These are phyloP conservation scores for Amblyopsis hoosieri DNA, from an alignment of 2,797 vertebrate species.

Conservation along the genomic window DNA sequence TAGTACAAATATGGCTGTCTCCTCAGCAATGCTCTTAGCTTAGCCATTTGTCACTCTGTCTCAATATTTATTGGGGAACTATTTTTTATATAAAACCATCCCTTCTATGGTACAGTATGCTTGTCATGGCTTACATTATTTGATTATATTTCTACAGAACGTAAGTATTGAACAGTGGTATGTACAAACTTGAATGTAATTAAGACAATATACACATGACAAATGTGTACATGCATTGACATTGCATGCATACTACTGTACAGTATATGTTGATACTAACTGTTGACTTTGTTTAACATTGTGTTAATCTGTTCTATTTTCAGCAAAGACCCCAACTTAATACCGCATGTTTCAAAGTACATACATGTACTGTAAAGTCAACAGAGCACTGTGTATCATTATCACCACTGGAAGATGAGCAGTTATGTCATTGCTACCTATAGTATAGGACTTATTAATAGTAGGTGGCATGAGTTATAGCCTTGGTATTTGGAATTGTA, in stretches of 20 bases:
- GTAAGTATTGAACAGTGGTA: not conserved
- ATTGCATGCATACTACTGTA: not conserved
- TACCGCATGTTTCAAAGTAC: conserved; percentile 35
- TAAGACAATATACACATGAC: no score
- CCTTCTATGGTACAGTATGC: conserved; percentile 14
- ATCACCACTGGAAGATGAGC: conserved; percentile 63
- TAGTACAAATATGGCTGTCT: conserved; percentile 76
- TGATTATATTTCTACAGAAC: not conserved
- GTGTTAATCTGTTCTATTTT: conserved; percentile 43
- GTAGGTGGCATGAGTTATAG: conserved; percentile 35
- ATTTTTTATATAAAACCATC: conserved; percentile 60
- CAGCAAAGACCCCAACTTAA: conserved; percentile 23
- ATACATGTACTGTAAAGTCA: conserved; percentile 52
- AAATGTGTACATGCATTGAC: not conserved
- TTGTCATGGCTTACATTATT: not conserved
- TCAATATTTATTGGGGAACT: conserved; percentile 58
- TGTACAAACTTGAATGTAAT: no score
- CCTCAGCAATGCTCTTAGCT: conserved; percentile 65
- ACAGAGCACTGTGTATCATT: conserved; percentile 52
- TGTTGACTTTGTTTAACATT: not conserved
- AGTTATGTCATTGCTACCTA: conserved; percentile 56
- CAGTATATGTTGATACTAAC: not conserved
- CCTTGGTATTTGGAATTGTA: conserved; percentile 13
- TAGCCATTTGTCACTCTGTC: conserved; percentile 55
- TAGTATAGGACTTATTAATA: conserved; percentile 24